These are phyloP conservation scores for Gymnocypris eckloni DNA, from an alignment of 2,797 vertebrate species.

Conservation along the genomic window DNA sequence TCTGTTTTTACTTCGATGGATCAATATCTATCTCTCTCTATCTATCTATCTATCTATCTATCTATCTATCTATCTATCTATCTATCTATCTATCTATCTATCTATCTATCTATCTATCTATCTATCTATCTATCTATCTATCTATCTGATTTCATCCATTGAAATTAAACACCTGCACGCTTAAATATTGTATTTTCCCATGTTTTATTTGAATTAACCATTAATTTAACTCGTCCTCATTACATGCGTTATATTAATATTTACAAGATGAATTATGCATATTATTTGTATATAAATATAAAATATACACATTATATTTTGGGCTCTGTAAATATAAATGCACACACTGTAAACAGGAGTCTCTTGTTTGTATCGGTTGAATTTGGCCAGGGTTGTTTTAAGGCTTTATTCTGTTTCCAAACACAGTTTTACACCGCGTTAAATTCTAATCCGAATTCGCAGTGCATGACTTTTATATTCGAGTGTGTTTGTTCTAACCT, in stretches of 20 bases:
- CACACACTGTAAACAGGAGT: neutral
- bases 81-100: no score
- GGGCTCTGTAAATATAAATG: neutral
- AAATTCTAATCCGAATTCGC: neutral
- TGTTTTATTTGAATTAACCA: neutral
- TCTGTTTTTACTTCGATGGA: neutral
- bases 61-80: no score
- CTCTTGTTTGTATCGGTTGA: neutral
- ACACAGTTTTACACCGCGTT: neutral
- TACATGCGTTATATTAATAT: neutral
- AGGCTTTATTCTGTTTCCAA: neutral
- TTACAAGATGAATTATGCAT: neutral
- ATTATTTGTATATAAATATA: neutral
- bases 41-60: neutral
- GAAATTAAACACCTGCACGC: neutral
- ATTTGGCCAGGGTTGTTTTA: neutral
- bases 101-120: neutral
- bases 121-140: neutral
- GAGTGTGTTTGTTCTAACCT: neutral
- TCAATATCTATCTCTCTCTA: neutral
- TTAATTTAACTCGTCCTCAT: neutral
- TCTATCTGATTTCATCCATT: constrained; percentile 26
- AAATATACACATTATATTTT: neutral
- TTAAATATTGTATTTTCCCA: neutral
- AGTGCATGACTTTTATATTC: neutral